phyloP scores from a whole-genome alignment of 2,888 invertebrate species.

The Thecophora atra region DNA sequence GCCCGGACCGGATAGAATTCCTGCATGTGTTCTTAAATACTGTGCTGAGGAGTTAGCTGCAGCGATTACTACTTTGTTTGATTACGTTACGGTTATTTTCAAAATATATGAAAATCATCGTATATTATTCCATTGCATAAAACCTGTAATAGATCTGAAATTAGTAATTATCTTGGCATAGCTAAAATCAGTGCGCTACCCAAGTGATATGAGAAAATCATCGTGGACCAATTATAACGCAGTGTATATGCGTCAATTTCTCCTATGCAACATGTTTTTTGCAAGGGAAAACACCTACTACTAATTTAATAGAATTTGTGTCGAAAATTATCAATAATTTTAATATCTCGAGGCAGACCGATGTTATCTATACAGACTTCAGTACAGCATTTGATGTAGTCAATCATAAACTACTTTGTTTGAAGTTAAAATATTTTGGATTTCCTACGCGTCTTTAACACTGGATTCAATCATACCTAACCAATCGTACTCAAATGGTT shows the following conservation, averaged over 20 bases:
- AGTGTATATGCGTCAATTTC: neutral
- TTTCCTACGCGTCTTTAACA: too few relatives aligned
- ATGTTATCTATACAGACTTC: slow-evolving; percentile 8
- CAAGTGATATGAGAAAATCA: too few relatives aligned
- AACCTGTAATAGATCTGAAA: too few relatives aligned
- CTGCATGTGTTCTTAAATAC: neutral
- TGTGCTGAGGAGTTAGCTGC: neutral
- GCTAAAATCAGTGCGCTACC: too few relatives aligned
- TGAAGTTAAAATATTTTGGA: too few relatives aligned
- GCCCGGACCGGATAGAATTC: neutral
- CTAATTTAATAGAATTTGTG: slow-evolving; percentile 1
- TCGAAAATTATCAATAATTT: slow-evolving; percentile 3
- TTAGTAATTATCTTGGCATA: too few relatives aligned
- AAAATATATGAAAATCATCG: too few relatives aligned
- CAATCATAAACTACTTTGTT: too few relatives aligned
- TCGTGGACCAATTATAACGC: too few relatives aligned
- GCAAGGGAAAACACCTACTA: neutral
- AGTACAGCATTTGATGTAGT: neutral
- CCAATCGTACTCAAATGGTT: too few relatives aligned
- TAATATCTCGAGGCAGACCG: neutral
- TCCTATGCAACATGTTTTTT: slow-evolving; percentile 9
- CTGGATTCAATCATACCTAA: too few relatives aligned
- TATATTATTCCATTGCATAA: too few relatives aligned
- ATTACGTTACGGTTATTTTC: neutral
- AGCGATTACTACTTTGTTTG: neutral